phyloP scores from a whole-genome alignment of 1,140 invertebrate genomes.

The Euschistus heros region DNA sequence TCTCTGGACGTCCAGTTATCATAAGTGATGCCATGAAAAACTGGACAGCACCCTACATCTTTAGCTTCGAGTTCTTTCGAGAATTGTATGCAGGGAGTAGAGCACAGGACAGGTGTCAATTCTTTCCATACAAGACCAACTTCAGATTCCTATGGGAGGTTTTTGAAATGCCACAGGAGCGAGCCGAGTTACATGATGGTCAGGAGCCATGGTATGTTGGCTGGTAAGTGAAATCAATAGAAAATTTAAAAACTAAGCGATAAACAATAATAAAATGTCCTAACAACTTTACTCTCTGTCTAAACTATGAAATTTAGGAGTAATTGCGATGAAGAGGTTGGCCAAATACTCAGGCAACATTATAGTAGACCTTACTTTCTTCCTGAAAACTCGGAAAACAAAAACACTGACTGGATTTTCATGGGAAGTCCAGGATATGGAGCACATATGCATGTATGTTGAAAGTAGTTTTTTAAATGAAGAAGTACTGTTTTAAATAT shows the following conservation, averaged over 20 bases:
- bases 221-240: constrained; percentile 46
- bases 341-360: constrained; percentile 60
- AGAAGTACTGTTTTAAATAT: no score
- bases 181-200: constrained; percentile 51
- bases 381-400: constrained; percentile 67
- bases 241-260: background rate
- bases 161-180: constrained; percentile 58
- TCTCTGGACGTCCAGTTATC: constrained; percentile 68
- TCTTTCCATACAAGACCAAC: constrained; percentile 84
- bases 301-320: constrained; percentile 48
- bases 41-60: constrained; percentile 62
- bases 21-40: constrained; percentile 63
- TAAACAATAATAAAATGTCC: background rate
- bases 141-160: constrained; percentile 64
- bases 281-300: background rate
- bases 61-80: constrained; percentile 70
- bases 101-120: constrained; percentile 57
- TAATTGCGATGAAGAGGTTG: constrained; percentile 73
- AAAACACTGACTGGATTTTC: constrained; percentile 88
- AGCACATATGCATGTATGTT: constrained; percentile 83
- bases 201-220: constrained; percentile 78
- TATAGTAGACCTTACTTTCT: constrained; percentile 83
- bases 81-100: constrained; percentile 52
- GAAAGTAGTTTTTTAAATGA: background rate
- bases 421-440: constrained; percentile 89